Conservation (phyloP, 2,113 vertebrate species). For the Rhabdornis inornatus region DNA sequence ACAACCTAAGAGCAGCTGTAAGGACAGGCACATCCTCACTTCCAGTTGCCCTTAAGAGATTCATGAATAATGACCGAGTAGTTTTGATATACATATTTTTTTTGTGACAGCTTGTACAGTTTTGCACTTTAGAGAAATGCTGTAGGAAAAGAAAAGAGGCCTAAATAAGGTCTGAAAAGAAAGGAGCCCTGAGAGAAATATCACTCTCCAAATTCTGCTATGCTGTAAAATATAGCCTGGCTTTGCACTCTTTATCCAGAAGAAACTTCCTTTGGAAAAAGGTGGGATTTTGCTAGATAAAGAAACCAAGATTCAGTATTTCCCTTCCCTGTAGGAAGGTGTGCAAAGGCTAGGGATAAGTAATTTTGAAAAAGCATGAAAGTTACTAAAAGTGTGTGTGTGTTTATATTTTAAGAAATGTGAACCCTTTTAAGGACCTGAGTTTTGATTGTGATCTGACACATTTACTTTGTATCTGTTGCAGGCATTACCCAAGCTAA, state of each 20-base stretch:
- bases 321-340: not conserved
- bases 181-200: constrained; percentile 29
- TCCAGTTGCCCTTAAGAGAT: not conserved
- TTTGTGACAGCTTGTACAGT: constrained; percentile 21
- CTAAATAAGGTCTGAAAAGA: constrained; percentile 60
- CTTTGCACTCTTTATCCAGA: constrained; percentile 1
- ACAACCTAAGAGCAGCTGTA: not conserved
- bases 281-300: not conserved
- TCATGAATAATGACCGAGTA: not conserved
- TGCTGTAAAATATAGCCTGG: constrained; percentile 3
- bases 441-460: not conserved
- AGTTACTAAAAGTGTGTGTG: not conserved
- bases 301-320: not conserved
- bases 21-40: not conserved
- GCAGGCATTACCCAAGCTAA: not conserved
- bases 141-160: constrained; percentile 60
- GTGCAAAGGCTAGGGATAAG: not conserved
- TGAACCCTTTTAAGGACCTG: not conserved
- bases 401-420: not conserved
- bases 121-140: constrained; percentile 16
- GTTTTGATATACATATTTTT: not conserved
- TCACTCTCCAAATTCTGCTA: constrained; percentile 8
- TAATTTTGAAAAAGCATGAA: not conserved
- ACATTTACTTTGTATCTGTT: not conserved
- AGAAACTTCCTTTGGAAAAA: not conserved